Evolutionary conservation across 1,140 invertebrate genomes (phyloP).

Genomic region (Campoletis sonorensis): DNA sequence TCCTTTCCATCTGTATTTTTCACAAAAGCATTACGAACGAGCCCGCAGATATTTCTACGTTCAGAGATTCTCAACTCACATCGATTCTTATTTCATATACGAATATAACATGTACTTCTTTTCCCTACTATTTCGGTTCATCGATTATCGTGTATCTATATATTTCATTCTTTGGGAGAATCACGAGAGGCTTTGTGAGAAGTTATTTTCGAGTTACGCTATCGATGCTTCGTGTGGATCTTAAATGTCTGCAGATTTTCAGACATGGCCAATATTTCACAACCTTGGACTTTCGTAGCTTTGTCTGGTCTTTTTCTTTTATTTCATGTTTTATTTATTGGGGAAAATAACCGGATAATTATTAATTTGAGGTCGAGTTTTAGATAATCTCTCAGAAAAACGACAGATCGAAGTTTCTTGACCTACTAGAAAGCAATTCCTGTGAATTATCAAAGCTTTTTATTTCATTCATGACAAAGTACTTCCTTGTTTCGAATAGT

Average conservation of each 20-base stretch:
- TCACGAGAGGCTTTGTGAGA: background rate
- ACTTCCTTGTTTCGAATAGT: no score
- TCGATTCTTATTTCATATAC: slow-evolving; percentile 23
- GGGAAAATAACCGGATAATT: no score
- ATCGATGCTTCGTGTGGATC: background rate
- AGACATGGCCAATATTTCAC: background rate
- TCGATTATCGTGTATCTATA: background rate
- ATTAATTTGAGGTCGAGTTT: no score
- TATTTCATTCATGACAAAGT: no score
- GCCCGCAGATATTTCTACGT: slow-evolving; percentile 60
- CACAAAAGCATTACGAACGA: slow-evolving; percentile 68
- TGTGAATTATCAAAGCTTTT: no score
- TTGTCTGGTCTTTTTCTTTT: background rate
- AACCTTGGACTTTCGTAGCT: background rate
- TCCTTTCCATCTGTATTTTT: slow-evolving; percentile 68
- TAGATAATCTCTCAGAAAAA: no score
- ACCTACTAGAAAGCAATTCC: no score
- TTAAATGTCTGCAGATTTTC: background rate
- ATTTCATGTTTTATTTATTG: no score
- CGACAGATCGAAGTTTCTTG: no score
- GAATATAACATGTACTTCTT: slow-evolving; percentile 25
- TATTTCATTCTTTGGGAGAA: background rate
- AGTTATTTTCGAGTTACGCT: background rate
- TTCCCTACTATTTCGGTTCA: background rate
- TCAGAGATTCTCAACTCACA: slow-evolving; percentile 65